A percentile compares a stretch with the other conserved stretches of the same genome.
These are phyloP conservation scores for Xiphorhynchus elegans DNA, from an alignment of 2,113 vertebrate species.

Conservation along the genomic window DNA sequence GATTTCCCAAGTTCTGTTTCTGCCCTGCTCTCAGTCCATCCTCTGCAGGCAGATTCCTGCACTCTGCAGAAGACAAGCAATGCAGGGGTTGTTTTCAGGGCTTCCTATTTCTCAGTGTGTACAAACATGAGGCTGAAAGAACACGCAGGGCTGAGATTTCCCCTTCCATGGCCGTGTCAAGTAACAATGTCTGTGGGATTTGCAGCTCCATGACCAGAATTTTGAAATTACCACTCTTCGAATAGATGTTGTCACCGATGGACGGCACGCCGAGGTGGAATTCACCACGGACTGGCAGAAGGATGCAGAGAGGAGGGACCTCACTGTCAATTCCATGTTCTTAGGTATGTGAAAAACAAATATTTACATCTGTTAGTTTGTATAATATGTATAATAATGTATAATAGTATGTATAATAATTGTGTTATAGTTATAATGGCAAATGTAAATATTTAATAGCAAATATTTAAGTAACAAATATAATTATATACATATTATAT, in stretches of 20 bases:
- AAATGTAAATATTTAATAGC: no score
- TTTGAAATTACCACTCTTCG: slow-evolving; percentile 96
- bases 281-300: slow-evolving; percentile 96
- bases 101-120: fast-evolving
- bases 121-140: not conserved
- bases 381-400: no score
- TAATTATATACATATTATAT: no score
- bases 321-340: slow-evolving; percentile 98
- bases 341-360: slow-evolving; percentile 76
- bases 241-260: slow-evolving; percentile 90
- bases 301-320: slow-evolving; percentile 92
- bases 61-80: not conserved
- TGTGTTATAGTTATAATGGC: no score
- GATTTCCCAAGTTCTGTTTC: not conserved
- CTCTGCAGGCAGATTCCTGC: not conserved
- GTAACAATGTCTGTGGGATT: slow-evolving; percentile 11
- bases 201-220: slow-evolving; percentile 90
- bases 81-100: not conserved
- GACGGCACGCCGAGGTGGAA: slow-evolving; percentile 91
- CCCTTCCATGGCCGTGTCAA: not conserved
- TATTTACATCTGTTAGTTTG: fast-evolving
- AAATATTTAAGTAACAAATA: no score
- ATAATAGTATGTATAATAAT: no score
- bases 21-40: not conserved
- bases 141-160: not conserved